Conservation (phyloP, 2,888 invertebrate species). For the Drosophila longiperda region DNA sequence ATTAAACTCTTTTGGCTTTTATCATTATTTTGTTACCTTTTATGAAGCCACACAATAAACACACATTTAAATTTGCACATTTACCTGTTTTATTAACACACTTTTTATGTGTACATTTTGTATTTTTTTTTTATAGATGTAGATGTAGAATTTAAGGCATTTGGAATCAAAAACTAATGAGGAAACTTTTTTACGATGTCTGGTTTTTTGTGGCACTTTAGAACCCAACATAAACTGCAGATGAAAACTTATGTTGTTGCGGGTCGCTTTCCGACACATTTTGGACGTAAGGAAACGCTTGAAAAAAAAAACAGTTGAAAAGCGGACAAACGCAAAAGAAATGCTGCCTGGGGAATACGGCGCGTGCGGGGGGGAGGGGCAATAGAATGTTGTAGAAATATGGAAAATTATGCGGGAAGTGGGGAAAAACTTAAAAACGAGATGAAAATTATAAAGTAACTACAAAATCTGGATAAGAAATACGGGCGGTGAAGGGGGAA, state of each 20-base stretch:
- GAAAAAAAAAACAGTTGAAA: conserved; percentile 20
- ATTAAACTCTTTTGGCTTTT: conserved; percentile 3
- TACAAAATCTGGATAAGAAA: conserved; percentile 78
- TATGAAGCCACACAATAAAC: not conserved
- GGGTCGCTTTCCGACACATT: conserved; percentile 58
- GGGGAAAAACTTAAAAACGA: conserved; percentile 65
- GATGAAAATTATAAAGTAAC: conserved; percentile 81
- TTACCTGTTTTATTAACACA: conserved; percentile 33
- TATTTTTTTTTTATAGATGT: not conserved
- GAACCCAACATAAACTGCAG: conserved; percentile 53
- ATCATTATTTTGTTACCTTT: not conserved
- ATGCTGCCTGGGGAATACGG: not conserved
- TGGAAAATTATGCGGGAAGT: conserved; percentile 60
- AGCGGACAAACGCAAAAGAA: conserved; percentile 43
- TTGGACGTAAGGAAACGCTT: conserved; percentile 33
- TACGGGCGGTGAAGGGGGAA: conserved; percentile 6
- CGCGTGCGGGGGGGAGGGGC: not conserved
- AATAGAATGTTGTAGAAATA: conserved; percentile 56
- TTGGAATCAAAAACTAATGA: conserved; percentile 19
- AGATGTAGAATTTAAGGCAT: conserved; percentile 12
- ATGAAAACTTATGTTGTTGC: conserved; percentile 62
- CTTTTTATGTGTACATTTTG: conserved; percentile 26
- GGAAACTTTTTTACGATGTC: conserved; percentile 39
- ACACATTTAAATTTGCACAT: conserved; percentile 7
- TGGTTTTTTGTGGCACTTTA: conserved; percentile 10